Base-by-base conservation (phyloP, 64 coral and sea anemone genomes). In the Orbicella faveolata region DNA sequence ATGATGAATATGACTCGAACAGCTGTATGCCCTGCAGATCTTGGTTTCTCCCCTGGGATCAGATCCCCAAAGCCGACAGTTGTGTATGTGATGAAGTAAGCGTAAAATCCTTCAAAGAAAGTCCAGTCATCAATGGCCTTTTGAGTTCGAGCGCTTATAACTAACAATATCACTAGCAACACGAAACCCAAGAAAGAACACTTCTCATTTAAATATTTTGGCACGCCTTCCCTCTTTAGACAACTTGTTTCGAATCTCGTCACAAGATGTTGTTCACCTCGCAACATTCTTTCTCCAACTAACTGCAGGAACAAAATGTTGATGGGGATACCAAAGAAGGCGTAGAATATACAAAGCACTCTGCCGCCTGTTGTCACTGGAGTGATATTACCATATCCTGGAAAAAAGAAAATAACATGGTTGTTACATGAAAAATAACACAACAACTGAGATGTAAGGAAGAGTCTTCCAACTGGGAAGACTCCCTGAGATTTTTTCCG, bases 341-440 rank as follows among this genome's bases (percentile, higher is more conserved):
- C 91, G 70, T 88, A 96, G 13, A 96, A 70, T 13, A 96, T 90
- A 36, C 95, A 96, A 79, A 96, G 80, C 1, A 90, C 41, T 9
- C 80, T 79, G 15, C 95, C 91, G 48, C 37, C 88, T 41, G 41
- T 36, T 51, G 95, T 96, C 13, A 90, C 33, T 8, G 95, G 95
- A 0, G 95, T 94, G 17, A 96, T 88, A 39, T 90, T 79, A 17
- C 95, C 95, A 90, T 96, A 96, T 17, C 95, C 95, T 96, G 16
- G 59, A 72, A 77, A 65, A 77, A 70, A 25, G 23, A 69, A 11
- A 37, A 63, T 61, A 9, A 83, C 0, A 68, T n/a, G 9, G 9
- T 5, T 0, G 0, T 25, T 10, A 10, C 23, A 4, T n/a, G 12
- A 8, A 16, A 59, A 16, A 59, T 14, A 59, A 59, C 0, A 59